Base-by-base conservation (phyloP, 2,888 invertebrate species). In the Amphiduros pacificus region DNA sequence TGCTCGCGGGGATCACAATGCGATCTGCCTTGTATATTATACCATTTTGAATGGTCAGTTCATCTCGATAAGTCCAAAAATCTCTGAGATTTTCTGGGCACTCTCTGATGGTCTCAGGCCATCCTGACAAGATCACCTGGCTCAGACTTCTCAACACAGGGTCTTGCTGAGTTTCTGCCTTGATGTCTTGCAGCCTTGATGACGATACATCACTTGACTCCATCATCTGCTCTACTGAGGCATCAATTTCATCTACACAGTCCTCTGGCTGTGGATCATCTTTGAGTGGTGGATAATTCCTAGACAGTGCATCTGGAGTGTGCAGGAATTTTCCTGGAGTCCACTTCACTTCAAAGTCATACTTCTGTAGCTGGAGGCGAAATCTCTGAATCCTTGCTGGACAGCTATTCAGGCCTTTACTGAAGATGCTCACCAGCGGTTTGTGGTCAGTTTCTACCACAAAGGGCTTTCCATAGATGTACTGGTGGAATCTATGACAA, bases 301-400 rank as follows among this genome's bases (percentile, higher is more conserved):
- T 14, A 22, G 49, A 41, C n/a, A 56, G 56, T 22, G 44, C 44
- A 49, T 49, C 57, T 17, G 57, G 28, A 5, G 49, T 48, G 20
- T 20, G 27, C 29, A 57, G 48, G 11, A 49, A n/a, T 27, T 57
- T 57, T 2, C 57, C 57, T 48, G 26, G 48, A 2, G 4, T 24
- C 22, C 49, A 49, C 3, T 26, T 17, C 11, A 57, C 49, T 27
- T 57, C 49, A 24, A 49, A 17, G 48, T 57, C 57, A 27, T 57
- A 57, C 20, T 49, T 51, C 53, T 70, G 71, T 6, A 68, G 29
- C n/a, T 61, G 50, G n/a, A 74, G 50, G 6, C 71, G 28, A 68
- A 73, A 71, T 14, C 67, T 31, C 57, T 71, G 71, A 6, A 73
- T 50, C 11, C 72, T 31, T 41, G 41, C 49, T n/a, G 66, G 68